phyloP scores from a whole-genome alignment of 30 jellyfish, hydroid and myxozoan species.

The Euphysa ruthae region DNA sequence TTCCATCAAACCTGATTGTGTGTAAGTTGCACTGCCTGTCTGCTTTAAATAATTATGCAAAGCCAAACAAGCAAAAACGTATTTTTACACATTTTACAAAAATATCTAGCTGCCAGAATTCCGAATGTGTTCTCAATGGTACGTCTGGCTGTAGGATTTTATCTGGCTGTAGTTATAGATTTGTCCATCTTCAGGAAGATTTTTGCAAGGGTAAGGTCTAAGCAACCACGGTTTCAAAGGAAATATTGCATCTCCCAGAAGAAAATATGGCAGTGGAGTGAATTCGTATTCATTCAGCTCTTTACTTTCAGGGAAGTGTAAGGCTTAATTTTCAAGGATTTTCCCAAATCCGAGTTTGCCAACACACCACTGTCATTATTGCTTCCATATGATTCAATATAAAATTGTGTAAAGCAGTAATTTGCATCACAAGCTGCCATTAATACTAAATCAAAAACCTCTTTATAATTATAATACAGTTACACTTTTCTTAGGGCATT shows the following conservation, averaged over 20 bases:
- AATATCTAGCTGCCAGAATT: neutral
- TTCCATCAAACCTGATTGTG: slow-evolving; percentile 31
- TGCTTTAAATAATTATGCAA: slow-evolving; percentile 16
- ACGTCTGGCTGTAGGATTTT: neutral
- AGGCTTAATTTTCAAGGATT: neutral
- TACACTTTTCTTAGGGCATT: slow-evolving; percentile 26
- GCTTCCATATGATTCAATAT: slow-evolving; percentile 23
- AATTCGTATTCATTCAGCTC: neutral
- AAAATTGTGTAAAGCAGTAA: slow-evolving; percentile 19
- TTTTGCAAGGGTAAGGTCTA: slow-evolving; percentile 34
- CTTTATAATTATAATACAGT: slow-evolving; percentile 25
- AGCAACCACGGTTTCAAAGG: slow-evolving; percentile 32
- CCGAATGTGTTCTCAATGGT: slow-evolving; percentile 1
- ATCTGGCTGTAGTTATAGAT: slow-evolving; percentile 19
- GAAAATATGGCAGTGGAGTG: slow-evolving; percentile 18
- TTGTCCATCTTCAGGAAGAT: neutral
- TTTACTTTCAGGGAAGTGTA: neutral
- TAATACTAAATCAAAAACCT: slow-evolving; percentile 10
- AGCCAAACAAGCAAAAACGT: slow-evolving; percentile 1
- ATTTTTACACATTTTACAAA: neutral
- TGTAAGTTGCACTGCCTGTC: slow-evolving; percentile 19
- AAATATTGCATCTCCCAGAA: slow-evolving; percentile 26
- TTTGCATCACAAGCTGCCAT: slow-evolving; percentile 37
- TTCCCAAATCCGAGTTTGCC: neutral
- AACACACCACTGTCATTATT: slow-evolving; percentile 19